Base-by-base conservation (phyloP, 2,888 invertebrate genomes). In the Ochlodes sylvanus region DNA sequence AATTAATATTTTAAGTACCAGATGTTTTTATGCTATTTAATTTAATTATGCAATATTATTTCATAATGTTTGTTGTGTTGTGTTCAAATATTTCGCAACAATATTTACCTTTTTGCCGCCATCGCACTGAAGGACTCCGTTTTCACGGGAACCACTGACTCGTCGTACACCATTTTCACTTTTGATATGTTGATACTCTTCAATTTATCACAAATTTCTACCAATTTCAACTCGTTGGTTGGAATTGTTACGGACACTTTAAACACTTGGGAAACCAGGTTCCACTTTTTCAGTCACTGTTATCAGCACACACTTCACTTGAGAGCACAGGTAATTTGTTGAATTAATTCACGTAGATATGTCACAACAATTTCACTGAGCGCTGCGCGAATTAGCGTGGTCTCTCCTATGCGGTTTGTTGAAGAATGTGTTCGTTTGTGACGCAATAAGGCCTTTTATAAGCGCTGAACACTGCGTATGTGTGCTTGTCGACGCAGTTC, bases 291-390 rank as follows among this genome's bases (percentile, higher is more conserved):
- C 77, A 82, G 74, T 76, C 74, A 61, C 67, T 44, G 73, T 78
- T 79, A 69, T 76, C 73, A 76, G 71, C 71, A 70, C 21, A 44
- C 63, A 55, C 57, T 64, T 70, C 68, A 72, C 50, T 63, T 65
- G 14, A 41, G 52, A 60, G 67, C 68, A 56, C 63, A 52, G 58
- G 50, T 19, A 58, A 44, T 54, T 54, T 7, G 55, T 32, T 27
- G 27, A 27, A 4, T 27, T 27, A 27, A 5, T 27, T 54, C 60
- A 55, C 66, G 61, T 55, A 60, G 60, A 60, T 66, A 54, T 92
- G 92, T 90, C 92, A 90, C 91, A 92, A 92, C 81, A 78, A 90
- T 92, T 91, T 89, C 90, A 90, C 87, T 88, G 76, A 85, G 84
- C 71, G 73, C 73, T 71, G 74, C 69, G 69, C 70, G 72, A 78